These are phyloP conservation scores for Drosophila macrospina DNA, from an alignment of 2,888 invertebrate species.

Conservation along the genomic window DNA sequence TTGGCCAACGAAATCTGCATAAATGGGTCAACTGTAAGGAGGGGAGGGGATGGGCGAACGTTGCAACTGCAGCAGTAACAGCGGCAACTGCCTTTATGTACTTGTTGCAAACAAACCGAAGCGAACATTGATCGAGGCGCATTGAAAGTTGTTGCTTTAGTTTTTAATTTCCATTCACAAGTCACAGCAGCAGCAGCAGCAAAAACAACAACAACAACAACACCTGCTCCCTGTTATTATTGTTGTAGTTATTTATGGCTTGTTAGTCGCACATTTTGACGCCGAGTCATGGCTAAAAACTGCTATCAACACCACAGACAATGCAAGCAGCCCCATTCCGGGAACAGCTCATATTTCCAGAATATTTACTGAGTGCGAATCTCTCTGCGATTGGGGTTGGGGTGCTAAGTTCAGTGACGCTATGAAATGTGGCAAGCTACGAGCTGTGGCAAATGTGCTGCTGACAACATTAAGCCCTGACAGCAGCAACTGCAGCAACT, in stretches of 20 bases:
- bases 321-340: constrained; percentile 53
- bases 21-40: constrained; percentile 72
- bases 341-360: constrained; percentile 70
- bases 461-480: constrained; percentile 66
- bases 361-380: constrained; percentile 64
- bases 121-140: constrained; percentile 39
- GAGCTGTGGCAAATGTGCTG: constrained; percentile 61
- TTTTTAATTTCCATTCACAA: constrained; percentile 23
- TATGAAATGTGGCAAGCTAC: constrained; percentile 46
- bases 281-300: constrained; percentile 51
- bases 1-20: constrained; percentile 69
- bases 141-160: constrained; percentile 49
- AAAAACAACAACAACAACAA: constrained; percentile 18
- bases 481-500: constrained; percentile 18
- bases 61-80: constrained; percentile 19
- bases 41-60: constrained; percentile 1
- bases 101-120: constrained; percentile 63
- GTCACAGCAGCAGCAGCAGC: constrained; percentile 18
- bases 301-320: constrained; percentile 50
- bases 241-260: constrained; percentile 60
- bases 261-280: constrained; percentile 59
- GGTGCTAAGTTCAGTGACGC: constrained; percentile 63
- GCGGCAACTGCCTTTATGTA: constrained; percentile 67
- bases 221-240: constrained; percentile 42
- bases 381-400: constrained; percentile 3